Conservation (phyloP, 2,113 vertebrate species). For the Albula glossodonta region DNA sequence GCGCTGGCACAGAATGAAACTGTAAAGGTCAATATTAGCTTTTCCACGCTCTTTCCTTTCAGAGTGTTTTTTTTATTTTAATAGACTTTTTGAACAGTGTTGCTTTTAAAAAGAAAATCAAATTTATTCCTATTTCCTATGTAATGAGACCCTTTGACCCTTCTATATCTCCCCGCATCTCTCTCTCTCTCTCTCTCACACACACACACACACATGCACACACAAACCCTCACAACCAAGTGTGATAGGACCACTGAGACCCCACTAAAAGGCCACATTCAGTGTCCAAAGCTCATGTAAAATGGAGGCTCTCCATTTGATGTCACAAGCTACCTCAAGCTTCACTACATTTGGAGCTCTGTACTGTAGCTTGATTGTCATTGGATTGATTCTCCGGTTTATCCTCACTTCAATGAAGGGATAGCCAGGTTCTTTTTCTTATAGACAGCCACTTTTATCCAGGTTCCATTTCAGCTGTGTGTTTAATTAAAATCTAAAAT, state of each 20-base stretch:
- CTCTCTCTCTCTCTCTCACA: background rate
- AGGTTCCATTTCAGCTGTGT: slow-evolving; percentile 5
- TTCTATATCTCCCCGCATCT: background rate
- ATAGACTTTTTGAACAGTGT: background rate
- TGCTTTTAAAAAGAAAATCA: background rate
- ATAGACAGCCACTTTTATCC: slow-evolving; percentile 5
- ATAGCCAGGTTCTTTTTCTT: slow-evolving; percentile 5
- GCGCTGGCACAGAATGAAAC: background rate
- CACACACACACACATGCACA: background rate
- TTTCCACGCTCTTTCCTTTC: background rate
- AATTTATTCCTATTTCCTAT: background rate
- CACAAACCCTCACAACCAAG: background rate
- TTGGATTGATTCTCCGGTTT: background rate
- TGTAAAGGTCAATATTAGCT: background rate
- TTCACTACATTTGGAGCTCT: background rate
- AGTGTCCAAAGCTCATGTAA: background rate
- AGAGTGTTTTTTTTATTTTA: background rate
- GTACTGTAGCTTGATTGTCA: background rate
- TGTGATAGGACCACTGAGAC: background rate
- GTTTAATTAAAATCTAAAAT: slow-evolving; percentile 26
- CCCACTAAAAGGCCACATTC: background rate
- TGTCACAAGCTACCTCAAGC: background rate
- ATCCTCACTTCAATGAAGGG: background rate
- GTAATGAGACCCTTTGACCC: background rate
- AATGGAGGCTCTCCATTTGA: background rate